These are phyloP conservation scores for Astreopora myriophthalma DNA, from an alignment of 64 coral and sea anemone genomes.

Conservation along the genomic window DNA sequence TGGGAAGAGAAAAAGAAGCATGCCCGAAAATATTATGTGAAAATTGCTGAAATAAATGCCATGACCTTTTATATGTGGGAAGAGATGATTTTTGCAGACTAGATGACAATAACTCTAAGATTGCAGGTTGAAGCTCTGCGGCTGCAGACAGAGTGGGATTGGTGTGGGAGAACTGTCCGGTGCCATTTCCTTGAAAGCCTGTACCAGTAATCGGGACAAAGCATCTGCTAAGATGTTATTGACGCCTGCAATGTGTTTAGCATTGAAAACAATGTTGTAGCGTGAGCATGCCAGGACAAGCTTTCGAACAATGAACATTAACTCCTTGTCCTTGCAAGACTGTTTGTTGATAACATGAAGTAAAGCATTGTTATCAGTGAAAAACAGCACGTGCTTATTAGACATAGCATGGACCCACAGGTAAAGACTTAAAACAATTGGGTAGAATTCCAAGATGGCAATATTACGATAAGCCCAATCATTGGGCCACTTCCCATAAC, in stretches of 20 bases:
- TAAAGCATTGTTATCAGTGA: neutral
- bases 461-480: too few relatives aligned
- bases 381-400: too few relatives aligned
- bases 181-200: neutral
- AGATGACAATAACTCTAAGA: too few relatives aligned
- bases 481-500: too few relatives aligned
- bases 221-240: neutral
- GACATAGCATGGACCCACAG: too few relatives aligned
- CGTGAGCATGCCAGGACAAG: neutral
- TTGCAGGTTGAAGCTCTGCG: too few relatives aligned
- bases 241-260: neutral
- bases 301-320: neutral
- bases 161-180: neutral
- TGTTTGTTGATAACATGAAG: neutral
- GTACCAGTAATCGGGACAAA: neutral
- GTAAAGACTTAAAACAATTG: too few relatives aligned
- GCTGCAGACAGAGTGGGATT: conserved; percentile 15
- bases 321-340: neutral
- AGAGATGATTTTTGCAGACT: neutral
- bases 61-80: conserved; percentile 12
- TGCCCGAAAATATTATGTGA: neutral
- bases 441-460: too few relatives aligned
- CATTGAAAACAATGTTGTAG: neutral
- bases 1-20: neutral
- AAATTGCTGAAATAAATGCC: neutral